Conservation (phyloP, 2,797 vertebrate species). For the Ceryle rudis region DNA sequence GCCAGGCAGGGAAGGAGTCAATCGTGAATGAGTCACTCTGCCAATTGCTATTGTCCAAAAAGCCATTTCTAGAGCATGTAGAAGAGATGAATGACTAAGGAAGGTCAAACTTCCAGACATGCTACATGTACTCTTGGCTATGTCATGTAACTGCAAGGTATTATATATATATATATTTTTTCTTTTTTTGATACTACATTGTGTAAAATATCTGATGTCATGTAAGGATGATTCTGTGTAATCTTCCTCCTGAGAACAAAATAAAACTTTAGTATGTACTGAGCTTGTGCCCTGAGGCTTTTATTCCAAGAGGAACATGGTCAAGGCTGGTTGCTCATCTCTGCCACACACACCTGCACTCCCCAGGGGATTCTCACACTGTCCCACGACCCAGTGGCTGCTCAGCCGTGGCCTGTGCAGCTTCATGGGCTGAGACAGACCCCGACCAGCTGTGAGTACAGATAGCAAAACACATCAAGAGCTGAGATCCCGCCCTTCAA, state of each 20-base stretch:
- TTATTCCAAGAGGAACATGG: neutral
- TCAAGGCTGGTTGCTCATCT: neutral
- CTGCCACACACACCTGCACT: fast-evolving
- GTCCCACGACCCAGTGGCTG: fast-evolving
- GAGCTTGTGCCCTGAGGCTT: neutral
- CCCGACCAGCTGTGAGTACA: neutral
- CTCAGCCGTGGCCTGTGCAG: neutral
- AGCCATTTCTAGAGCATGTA: neutral
- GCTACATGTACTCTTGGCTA: constrained; percentile 16
- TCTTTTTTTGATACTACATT: constrained; percentile 46
- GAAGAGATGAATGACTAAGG: constrained; percentile 9
- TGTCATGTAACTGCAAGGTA: constrained; percentile 21
- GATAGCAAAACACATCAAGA: neutral
- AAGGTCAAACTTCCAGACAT: neutral
- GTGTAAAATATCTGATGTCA: constrained; percentile 5
- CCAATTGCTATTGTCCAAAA: neutral
- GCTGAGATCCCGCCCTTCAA: neutral
- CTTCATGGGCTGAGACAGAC: neutral
- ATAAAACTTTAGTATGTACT: constrained; percentile 40
- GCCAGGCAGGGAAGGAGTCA: neutral
- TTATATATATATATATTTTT: constrained; percentile 22
- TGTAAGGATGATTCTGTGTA: constrained; percentile 8
- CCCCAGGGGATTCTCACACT: neutral
- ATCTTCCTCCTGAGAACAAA: constrained; percentile 35
- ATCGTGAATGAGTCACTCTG: neutral